Evolutionary conservation across 2,888 invertebrate genomes (phyloP).

Genomic region (Sphinx pinastri): DNA sequence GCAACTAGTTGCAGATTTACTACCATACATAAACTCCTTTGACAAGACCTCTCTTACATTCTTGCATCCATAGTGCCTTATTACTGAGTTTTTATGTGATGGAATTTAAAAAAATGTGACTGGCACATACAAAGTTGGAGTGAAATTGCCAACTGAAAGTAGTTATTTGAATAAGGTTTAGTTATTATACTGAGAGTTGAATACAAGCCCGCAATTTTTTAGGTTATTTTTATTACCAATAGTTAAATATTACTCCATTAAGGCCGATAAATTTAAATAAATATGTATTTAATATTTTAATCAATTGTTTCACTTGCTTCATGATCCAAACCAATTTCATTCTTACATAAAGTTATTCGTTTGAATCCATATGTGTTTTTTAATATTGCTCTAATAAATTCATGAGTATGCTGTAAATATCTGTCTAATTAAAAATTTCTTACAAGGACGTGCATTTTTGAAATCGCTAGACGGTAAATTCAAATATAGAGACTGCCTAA

Average conservation of each 20-base stretch:
- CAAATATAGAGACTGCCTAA: no score
- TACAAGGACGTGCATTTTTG: no score
- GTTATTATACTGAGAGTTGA: background rate
- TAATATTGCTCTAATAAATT: no score
- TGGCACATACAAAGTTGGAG: conserved; percentile 19
- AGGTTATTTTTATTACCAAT: background rate
- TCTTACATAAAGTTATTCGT: no score
- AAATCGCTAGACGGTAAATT: no score
- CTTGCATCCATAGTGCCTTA: conserved; percentile 33
- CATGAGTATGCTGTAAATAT: no score
- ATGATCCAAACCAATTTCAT: no score
- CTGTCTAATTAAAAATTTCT: no score
- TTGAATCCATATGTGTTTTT: no score
- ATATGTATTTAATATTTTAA: no score
- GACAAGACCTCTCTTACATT: conserved; percentile 32
- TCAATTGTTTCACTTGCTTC: no score
- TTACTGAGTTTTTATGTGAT: conserved; percentile 34
- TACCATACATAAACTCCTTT: conserved; percentile 16
- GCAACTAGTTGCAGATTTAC: conserved; percentile 4
- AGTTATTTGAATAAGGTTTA: background rate
- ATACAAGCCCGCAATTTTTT: background rate
- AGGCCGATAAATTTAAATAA: no score
- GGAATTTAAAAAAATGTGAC: conserved; percentile 37
- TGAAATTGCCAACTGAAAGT: conserved; percentile 1
- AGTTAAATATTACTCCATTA: background rate